Evolutionary conservation across 2,113 vertebrate species (phyloP).

Genomic region (Merops nubicus): DNA sequence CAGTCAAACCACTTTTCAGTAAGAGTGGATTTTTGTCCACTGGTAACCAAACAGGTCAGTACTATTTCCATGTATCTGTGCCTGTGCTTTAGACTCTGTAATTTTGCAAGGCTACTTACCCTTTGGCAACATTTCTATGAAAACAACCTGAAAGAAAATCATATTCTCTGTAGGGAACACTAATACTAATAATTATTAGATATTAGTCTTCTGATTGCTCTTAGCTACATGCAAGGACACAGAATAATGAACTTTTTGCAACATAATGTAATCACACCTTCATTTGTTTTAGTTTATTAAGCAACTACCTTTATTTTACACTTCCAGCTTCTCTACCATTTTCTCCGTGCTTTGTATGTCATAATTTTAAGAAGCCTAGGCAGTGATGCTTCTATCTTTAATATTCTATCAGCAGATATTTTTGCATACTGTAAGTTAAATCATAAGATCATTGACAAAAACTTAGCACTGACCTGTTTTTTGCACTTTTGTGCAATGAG

Average conservation of each 20-base stretch:
- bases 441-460: background rate
- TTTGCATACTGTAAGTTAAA: background rate
- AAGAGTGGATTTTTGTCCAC: background rate
- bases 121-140: background rate
- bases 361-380: background rate
- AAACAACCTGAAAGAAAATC: background rate
- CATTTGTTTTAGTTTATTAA: background rate
- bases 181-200: background rate
- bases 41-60: background rate
- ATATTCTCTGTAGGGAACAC: background rate
- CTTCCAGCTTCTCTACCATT: background rate
- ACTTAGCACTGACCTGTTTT: background rate
- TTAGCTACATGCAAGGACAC: background rate
- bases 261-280: background rate
- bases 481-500: background rate
- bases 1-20: background rate
- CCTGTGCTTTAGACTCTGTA: background rate
- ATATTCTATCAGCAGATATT: background rate
- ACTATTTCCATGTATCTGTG: background rate
- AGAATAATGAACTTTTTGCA: background rate
- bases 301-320: background rate
- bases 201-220: background rate
- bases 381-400: background rate
- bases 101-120: background rate
- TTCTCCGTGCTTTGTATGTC: background rate